Percentiles rank a stretch among this genome's conserved stretches.
Conservation (phyloP, 2,888 invertebrate species). For the Dryomyza anilis region DNA sequence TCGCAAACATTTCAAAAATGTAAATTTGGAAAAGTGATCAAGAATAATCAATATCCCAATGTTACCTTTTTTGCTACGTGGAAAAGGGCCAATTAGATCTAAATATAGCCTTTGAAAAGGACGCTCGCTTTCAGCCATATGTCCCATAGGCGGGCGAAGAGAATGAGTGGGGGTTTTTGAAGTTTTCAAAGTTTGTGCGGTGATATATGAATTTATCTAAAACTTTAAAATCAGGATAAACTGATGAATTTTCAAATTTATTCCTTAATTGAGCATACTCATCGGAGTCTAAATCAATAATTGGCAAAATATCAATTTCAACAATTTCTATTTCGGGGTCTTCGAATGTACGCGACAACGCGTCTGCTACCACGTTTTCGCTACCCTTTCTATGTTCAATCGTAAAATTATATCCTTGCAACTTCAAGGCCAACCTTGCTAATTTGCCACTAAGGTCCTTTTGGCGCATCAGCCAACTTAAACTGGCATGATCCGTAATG, state of each 20-base stretch:
- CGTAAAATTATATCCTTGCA: slow-evolving; percentile 9
- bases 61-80: too few relatives aligned
- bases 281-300: neutral
- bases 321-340: neutral
- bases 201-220: slow-evolving; percentile 2
- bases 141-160: slow-evolving; percentile 16
- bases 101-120: too few relatives aligned
- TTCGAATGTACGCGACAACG: slow-evolving; percentile 11
- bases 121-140: neutral
- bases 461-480: slow-evolving; percentile 23
- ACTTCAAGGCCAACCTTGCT: slow-evolving; percentile 15
- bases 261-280: slow-evolving; percentile 4
- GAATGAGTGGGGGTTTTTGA: slow-evolving; percentile 12
- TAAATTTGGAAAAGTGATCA: too few relatives aligned
- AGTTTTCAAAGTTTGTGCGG: slow-evolving; percentile 23
- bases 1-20: too few relatives aligned
- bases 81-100: too few relatives aligned
- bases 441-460: slow-evolving; percentile 8
- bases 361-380: slow-evolving; percentile 20
- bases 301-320: neutral
- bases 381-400: slow-evolving; percentile 15
- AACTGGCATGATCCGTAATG: slow-evolving; percentile 27
- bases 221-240: slow-evolving; percentile 6
- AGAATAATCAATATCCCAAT: too few relatives aligned
- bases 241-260: neutral